Evolutionary conservation across 2,888 invertebrate species (phyloP), one percentile per base, ranked within the genome.

Genomic region (Junonia oenone): DNA sequence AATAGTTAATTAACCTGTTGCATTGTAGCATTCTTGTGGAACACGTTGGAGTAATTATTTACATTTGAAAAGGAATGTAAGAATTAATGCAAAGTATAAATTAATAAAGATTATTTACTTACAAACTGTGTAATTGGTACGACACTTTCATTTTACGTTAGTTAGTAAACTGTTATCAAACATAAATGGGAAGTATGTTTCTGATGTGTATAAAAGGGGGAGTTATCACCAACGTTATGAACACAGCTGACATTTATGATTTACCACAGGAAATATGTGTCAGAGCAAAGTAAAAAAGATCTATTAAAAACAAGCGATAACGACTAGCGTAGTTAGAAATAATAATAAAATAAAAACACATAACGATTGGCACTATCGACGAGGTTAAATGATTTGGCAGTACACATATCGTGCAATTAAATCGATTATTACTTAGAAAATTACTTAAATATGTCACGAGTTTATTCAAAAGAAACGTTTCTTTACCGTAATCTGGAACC

Each of bases 401-500:
- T 40, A 26, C 40, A 51, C 46, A 50, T 40, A 33, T 33, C 11
- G 31, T n/a, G n/a, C 31, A 51, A 49, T 46, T 14, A 45, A 6
- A 46, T 43, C 43, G 26, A 26, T 43, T 31, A 17, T 22, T 29
- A 14, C 9, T 26, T 19, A 47, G 22, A 13, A 46, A 27, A 9
- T n/a, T 46, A 31, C 8, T 11, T 37, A 22, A n/a, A 37, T 19
- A 13, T 26, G n/a, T 26, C 17, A 26, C 11, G 17, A 40, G 11
- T 3, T n/a, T 11, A 19, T 40, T 40, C 15, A 27, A 22, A 27
- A 13, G n/a, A 29, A 29, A 26, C 15, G 19, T 31, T 40, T 33
- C 27, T 64, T 74, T 81, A 87, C 88, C 88, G 82, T 74, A 88
- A 69, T 81, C 88, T 83, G 80, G 88, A 88, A 84, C 88, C 87